Evolutionary conservation across 2,797 vertebrate genomes (phyloP).

Genomic region (Ceryle rudis): DNA sequence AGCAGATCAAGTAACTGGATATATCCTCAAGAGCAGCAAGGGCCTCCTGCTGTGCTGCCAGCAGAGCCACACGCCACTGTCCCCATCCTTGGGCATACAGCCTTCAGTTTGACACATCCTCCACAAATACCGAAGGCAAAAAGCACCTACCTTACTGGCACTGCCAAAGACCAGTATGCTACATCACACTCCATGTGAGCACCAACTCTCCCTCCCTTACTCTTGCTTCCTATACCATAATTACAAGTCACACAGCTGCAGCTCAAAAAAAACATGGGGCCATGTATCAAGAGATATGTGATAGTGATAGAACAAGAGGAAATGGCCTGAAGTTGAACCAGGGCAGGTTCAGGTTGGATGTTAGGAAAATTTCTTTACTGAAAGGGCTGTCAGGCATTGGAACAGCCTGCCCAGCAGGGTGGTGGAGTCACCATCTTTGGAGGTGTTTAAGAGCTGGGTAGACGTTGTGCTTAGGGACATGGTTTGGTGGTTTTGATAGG

Average conservation of each 20-base stretch:
- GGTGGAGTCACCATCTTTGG: too few species aligned
- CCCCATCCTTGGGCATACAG: not conserved
- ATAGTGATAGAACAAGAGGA: too few species aligned
- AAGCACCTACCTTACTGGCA: accelerated
- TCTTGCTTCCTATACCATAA: not conserved
- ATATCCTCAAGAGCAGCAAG: not conserved
- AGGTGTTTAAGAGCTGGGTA: too few species aligned
- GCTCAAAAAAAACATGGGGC: accelerated
- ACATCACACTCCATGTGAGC: accelerated
- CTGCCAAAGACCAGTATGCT: accelerated
- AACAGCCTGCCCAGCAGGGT: too few species aligned
- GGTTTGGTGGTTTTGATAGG: too few species aligned
- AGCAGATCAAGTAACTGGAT: not conserved
- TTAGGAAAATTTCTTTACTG: too few species aligned
- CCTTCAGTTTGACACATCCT: not conserved
- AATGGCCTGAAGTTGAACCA: too few species aligned
- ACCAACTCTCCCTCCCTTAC: not conserved
- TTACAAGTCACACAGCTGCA: accelerated
- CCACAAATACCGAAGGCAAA: not conserved
- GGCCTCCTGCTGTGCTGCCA: not conserved
- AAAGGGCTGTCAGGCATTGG: too few species aligned
- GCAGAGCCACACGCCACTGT: not conserved
- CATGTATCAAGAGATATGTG: not conserved
- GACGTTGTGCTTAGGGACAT: too few species aligned
- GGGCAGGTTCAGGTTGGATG: too few species aligned